A percentile compares a stretch with the other conserved stretches of the same genome.
Conservation (phyloP, 2,113 vertebrate species). For the Lampris incognitus region DNA sequence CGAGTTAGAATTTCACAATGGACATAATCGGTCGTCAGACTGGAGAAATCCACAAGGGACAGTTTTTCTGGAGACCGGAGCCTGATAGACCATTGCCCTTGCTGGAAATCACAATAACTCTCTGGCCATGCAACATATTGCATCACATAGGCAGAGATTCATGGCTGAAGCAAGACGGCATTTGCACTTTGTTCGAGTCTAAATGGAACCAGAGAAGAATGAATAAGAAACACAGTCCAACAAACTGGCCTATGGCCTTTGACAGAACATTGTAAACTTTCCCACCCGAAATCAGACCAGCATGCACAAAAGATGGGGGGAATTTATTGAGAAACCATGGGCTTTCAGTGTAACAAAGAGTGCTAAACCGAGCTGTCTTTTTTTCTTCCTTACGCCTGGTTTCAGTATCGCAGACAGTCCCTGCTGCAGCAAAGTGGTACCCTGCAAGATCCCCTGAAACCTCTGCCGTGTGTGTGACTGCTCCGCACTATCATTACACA, state of each 20-base stretch:
- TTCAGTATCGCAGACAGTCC: conserved; percentile 5
- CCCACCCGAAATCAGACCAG: conserved; percentile 32
- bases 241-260: conserved; percentile 14
- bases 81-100: conserved; percentile 46
- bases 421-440: conserved; percentile 32
- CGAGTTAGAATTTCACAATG: conserved; percentile 49
- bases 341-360: conserved; percentile 30
- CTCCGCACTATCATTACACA: conserved; percentile 22
- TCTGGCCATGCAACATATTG: background rate
- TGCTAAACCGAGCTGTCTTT: conserved; percentile 42
- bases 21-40: conserved; percentile 29
- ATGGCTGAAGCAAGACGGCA: background rate
- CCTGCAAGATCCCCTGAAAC: conserved; percentile 9
- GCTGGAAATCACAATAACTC: conserved; percentile 26
- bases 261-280: conserved; percentile 33
- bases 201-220: conserved; percentile 16
- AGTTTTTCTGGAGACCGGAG: background rate
- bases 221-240: conserved; percentile 13
- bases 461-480: background rate
- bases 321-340: conserved; percentile 51
- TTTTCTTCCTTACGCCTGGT: conserved; percentile 25
- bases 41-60: conserved; percentile 20
- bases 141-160: background rate
- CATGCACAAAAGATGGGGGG: conserved; percentile 7
- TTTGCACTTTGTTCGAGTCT: conserved; percentile 13